Conservation (phyloP, 2,113 vertebrate species). For the Python bivittatus region DNA sequence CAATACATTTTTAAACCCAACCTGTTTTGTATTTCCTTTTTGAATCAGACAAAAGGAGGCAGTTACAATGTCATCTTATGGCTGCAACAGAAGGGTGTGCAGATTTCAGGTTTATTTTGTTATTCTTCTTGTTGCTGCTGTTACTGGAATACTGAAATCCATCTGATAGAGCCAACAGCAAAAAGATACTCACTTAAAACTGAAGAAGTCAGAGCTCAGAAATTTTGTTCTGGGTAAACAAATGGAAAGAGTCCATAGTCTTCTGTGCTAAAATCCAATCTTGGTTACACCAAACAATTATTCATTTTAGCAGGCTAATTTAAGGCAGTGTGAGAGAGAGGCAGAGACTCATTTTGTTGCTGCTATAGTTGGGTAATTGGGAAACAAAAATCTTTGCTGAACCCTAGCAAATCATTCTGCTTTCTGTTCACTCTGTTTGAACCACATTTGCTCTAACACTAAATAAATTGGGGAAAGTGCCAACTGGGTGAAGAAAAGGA, state of each 20-base stretch:
- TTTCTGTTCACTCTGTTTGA: background rate
- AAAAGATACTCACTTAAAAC: background rate
- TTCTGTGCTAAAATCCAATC: background rate
- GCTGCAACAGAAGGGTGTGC: background rate
- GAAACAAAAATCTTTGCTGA: background rate
- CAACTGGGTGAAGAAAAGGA: background rate
- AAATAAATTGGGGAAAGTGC: background rate
- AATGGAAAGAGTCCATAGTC: background rate
- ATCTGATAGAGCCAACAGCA: background rate
- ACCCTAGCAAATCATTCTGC: background rate
- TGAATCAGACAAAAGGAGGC: background rate
- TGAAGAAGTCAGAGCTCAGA: background rate
- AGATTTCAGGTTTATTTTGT: background rate
- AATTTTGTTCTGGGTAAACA: background rate
- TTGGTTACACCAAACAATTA: background rate
- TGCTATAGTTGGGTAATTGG: background rate
- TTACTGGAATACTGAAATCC: background rate
- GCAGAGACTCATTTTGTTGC: background rate
- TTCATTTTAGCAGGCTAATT: background rate
- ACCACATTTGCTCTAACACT: background rate
- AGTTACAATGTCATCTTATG: background rate
- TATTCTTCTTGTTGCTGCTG: background rate
- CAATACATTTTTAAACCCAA: background rate
- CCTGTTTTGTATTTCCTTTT: background rate
- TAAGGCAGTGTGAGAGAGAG: background rate